Evolutionary conservation across 1,140 invertebrate genomes (phyloP).

Genomic region (Heliconius melpomene): DNA sequence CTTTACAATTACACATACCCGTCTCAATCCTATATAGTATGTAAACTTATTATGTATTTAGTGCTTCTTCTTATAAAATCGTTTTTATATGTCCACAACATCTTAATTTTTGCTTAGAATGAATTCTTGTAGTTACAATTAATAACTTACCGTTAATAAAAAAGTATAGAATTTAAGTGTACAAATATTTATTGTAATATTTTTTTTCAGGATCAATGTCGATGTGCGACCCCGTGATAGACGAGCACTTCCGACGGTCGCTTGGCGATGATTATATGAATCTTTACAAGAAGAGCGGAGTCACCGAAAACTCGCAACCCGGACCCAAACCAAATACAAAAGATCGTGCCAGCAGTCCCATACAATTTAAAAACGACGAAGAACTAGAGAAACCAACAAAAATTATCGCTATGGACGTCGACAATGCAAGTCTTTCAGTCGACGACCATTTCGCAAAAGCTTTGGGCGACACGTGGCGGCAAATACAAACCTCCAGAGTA

Average conservation of each 20-base stretch:
- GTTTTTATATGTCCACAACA: background rate
- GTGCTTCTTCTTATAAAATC: too few species aligned
- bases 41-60: too few species aligned
- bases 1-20: background rate
- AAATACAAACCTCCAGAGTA: constrained; percentile 85
- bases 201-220: constrained; percentile 83
- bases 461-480: constrained; percentile 95
- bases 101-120: background rate
- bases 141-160: background rate
- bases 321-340: constrained; percentile 76
- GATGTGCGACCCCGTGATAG: constrained; percentile 93
- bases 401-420: constrained; percentile 79
- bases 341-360: constrained; percentile 76
- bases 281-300: constrained; percentile 85
- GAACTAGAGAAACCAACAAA: constrained; percentile 60
- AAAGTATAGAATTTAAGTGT: background rate
- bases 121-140: too few species aligned
- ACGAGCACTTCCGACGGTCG: constrained; percentile 97
- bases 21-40: too few species aligned
- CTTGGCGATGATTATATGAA: constrained; percentile 93
- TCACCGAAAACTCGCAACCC: constrained; percentile 59
- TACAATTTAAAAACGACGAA: constrained; percentile 69
- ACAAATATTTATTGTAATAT: background rate
- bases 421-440: constrained; percentile 83
- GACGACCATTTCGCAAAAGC: constrained; percentile 99